Conservation (phyloP, 2,888 invertebrate genomes). For the Mesodorylaimus sp. region DNA sequence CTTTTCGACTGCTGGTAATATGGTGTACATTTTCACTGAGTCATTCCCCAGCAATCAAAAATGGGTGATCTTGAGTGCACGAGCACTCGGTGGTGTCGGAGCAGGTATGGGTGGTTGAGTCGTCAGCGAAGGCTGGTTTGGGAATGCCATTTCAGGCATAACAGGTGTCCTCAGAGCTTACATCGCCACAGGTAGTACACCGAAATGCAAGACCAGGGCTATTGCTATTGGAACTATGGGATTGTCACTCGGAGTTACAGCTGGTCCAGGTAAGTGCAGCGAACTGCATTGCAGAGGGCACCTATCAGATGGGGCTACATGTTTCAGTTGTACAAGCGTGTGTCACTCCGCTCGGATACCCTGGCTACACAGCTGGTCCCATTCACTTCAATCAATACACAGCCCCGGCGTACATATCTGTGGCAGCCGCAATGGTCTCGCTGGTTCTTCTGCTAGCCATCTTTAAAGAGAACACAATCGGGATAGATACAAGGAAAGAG, state of each 20-base stretch:
- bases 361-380: conserved; percentile 22
- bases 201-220: neutral
- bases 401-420: conserved; percentile 23
- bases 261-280: neutral
- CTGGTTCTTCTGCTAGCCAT: conserved; percentile 20
- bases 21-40: conserved; percentile 29
- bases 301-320: no score
- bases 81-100: conserved; percentile 30
- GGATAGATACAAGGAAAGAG: no score
- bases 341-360: conserved; percentile 30
- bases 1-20: conserved; percentile 28
- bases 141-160: neutral
- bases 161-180: neutral
- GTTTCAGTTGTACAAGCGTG: conserved; percentile 31
- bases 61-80: conserved; percentile 19
- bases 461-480: conserved; percentile 18
- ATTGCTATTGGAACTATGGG: neutral
- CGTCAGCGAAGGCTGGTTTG: no score
- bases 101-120: conserved; percentile 21
- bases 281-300: no score
- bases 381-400: conserved; percentile 30
- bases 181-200: neutral
- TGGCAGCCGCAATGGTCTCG: conserved; percentile 16
- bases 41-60: conserved; percentile 16
- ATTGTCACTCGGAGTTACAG: neutral